These are phyloP conservation scores for Lepidurus couesii DNA, from an alignment of 1,140 invertebrate species.

Conservation along the genomic window DNA sequence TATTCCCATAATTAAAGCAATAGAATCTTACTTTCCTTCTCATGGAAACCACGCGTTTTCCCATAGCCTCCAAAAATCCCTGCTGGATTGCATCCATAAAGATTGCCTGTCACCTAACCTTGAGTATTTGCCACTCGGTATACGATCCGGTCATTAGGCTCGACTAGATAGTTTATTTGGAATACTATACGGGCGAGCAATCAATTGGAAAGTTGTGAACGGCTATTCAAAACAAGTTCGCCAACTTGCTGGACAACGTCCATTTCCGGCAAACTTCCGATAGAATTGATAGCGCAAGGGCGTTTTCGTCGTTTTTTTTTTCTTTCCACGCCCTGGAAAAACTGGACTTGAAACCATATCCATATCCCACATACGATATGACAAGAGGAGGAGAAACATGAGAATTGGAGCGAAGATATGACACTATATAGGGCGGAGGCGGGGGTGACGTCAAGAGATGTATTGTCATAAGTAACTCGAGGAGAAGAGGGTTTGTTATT, in stretches of 20 bases:
- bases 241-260: neutral
- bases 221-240: neutral
- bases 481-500: neutral
- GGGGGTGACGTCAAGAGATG: neutral
- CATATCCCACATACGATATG: neutral
- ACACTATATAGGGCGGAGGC: neutral
- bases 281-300: slow-evolving; percentile 2
- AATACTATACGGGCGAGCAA: neutral
- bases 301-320: neutral
- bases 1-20: slow-evolving; percentile 5
- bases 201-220: neutral
- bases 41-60: slow-evolving; percentile 1
- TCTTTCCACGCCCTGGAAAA: neutral
- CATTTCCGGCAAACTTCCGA: neutral
- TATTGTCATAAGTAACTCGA: neutral
- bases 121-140: no score
- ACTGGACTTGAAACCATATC: neutral
- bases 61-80: neutral
- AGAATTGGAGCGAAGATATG: neutral
- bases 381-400: neutral
- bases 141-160: no score
- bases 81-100: no score
- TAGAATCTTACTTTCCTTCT: neutral
- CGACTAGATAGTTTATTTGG: no score
- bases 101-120: no score